Base-by-base conservation (phyloP, 2,888 invertebrate genomes). In the Deroplatys truncata region DNA sequence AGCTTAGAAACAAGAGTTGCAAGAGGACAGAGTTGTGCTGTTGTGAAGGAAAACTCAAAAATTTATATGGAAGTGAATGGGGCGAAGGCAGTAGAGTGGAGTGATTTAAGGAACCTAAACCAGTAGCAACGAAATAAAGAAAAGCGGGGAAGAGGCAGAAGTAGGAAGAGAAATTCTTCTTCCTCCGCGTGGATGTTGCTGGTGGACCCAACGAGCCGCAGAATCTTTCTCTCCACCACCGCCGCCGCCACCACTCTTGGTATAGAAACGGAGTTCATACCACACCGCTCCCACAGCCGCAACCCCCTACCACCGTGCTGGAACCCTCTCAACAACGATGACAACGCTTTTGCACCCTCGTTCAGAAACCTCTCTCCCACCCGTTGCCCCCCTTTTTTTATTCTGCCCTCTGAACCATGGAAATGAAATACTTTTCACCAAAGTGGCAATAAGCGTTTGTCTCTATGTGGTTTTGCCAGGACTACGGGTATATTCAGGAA, bases 201-300 rank as follows among this genome's bases (percentile, higher is more conserved):
- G 72, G 89, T 87, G 88, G 88, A 88, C 88, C 84, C 84, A 85
- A 31, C 89, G 89, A 89, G 88, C 88, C 89, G 85, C 84, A 88
- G 88, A 89, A 89, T 89, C 87, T 82, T 86, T 82, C 86, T 83
- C 82, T 29, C 85, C 43, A 15, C 35, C n/a, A 13, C 85, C 85
- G 25, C 56, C 16, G 35, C 85, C 49, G n/a, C 85, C 43, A 49
- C 49, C 56, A 72, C 56, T 72, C 56, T 72, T 72, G 56, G 56
- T 72, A 72, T 72, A 72, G 56, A 56, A 56, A 56, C 56, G 56
- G 49, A 56, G 56, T 72, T 72, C 20, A 20, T 85, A 85, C n/a
- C 85, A 56, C 72, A 16, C 84, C 25, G 28, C 31, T 9, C 31
- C 35, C 35, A n/a, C 43, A 43, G n/a, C 85, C 85, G 31, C 56